A percentile compares a stretch with the other conserved stretches of the same genome.
phyloP scores from a whole-genome alignment of 1,140 invertebrate species.

The Saccostrea glomerata region DNA sequence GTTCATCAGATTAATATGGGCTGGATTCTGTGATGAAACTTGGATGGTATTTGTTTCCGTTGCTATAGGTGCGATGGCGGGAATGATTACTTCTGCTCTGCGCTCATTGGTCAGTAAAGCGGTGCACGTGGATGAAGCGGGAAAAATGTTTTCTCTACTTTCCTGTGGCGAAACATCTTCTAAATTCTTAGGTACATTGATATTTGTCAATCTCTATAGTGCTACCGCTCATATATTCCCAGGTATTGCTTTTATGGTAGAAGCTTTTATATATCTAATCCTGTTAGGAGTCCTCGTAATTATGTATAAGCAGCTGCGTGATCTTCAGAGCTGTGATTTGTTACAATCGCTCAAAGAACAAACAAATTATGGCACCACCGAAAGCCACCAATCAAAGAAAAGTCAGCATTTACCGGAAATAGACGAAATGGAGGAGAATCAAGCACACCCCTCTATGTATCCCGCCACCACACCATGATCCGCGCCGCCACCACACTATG shows the following conservation, averaged over 20 bases:
- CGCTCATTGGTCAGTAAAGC: conserved; percentile 75
- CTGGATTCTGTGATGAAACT: conserved; percentile 70
- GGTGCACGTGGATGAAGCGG: conserved; percentile 70
- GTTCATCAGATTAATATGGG: conserved; percentile 70
- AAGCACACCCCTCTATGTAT: conserved; percentile 49
- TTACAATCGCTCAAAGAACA: conserved; percentile 57
- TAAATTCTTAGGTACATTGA: conserved; percentile 73
- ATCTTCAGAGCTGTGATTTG: conserved; percentile 61
- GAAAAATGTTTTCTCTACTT: conserved; percentile 75
- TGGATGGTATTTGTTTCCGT: conserved; percentile 77
- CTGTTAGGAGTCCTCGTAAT: conserved; percentile 62
- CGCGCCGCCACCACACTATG: conserved; percentile 44
- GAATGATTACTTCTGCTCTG: conserved; percentile 72
- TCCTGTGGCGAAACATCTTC: conserved; percentile 74
- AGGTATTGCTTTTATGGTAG: conserved; percentile 72
- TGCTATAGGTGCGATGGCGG: conserved; percentile 70
- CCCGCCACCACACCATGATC: conserved; percentile 61
- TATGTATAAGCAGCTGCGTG: conserved; percentile 60
- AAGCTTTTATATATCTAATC: conserved; percentile 67
- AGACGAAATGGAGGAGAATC: conserved; percentile 62
- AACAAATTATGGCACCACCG: conserved; percentile 43
- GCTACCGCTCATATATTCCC: conserved; percentile 70
- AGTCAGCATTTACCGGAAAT: conserved; percentile 54
- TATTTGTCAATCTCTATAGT: conserved; percentile 75
- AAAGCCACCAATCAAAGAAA: conserved; percentile 14